phyloP scores from a whole-genome alignment of 2,888 invertebrate genomes.

The Thyatira batis region DNA sequence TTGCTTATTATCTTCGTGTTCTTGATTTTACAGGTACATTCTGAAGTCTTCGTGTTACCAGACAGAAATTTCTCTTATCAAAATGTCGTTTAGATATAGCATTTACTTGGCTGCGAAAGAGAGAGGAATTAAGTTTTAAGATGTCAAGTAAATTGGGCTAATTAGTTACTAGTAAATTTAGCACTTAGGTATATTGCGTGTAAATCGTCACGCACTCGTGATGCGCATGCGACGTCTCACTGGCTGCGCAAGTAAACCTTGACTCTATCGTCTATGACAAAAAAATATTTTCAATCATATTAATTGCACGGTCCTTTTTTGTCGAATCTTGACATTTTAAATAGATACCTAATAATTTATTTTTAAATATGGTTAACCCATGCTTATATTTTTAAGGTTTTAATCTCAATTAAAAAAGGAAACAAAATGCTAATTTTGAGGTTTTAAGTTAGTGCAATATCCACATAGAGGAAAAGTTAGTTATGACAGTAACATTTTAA shows the following conservation, averaged over 20 bases:
- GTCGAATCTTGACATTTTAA: background rate
- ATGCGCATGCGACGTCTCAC: conserved; percentile 4
- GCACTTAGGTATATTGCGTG: conserved; percentile 1
- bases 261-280: conserved; percentile 33
- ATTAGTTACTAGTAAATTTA: background rate
- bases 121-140: background rate
- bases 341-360: no score
- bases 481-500: no score
- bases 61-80: no score
- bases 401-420: no score
- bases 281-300: conserved; percentile 34
- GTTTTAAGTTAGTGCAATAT: no score
- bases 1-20: conserved; percentile 14
- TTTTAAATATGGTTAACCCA: background rate
- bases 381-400: no score
- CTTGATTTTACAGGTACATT: no score
- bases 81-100: no score
- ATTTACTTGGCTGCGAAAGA: no score
- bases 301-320: conserved; percentile 26
- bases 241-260: conserved; percentile 30
- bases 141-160: background rate
- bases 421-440: no score
- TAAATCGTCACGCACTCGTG: background rate
- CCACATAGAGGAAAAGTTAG: no score
- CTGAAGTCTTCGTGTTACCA: no score